Percentiles rank a stretch among this genome's conserved stretches.
Conservation (phyloP, 2,113 vertebrate species). For the Megaceryle torquata region DNA sequence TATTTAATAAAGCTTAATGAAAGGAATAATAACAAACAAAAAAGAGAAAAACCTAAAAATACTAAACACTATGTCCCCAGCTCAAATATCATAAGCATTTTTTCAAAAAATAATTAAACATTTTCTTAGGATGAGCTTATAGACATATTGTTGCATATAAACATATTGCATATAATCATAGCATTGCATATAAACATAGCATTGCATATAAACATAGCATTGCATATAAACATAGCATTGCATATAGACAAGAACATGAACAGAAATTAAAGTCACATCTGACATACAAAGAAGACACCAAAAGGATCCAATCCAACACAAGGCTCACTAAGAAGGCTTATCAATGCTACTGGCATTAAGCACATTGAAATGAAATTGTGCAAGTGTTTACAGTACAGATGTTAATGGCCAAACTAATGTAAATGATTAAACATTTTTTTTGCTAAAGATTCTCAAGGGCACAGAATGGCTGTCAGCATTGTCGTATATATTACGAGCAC, state of each 20-base stretch:
- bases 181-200: too few species aligned
- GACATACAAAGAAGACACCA: neutral
- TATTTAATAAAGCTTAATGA: neutral
- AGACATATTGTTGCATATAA: too few species aligned
- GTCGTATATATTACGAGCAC: neutral
- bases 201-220: too few species aligned
- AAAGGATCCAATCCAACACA: neutral
- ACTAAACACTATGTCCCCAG: neutral
- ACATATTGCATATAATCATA: too few species aligned
- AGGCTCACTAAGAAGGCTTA: neutral
- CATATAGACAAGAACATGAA: neutral
- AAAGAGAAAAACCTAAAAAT: neutral
- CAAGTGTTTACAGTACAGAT: neutral
- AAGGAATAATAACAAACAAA: neutral
- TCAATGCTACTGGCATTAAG: neutral
- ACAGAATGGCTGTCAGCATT: neutral
- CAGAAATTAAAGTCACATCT: neutral
- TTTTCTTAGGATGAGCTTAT: neutral
- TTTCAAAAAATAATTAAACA: neutral
- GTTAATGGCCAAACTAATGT: neutral
- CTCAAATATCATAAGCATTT: neutral
- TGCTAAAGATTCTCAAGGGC: neutral
- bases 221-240: neutral
- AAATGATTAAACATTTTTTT: neutral
- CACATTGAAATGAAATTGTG: neutral